Evolutionary conservation across 1,140 invertebrate species (phyloP).

Genomic region (Gonatopus flavifemur): DNA sequence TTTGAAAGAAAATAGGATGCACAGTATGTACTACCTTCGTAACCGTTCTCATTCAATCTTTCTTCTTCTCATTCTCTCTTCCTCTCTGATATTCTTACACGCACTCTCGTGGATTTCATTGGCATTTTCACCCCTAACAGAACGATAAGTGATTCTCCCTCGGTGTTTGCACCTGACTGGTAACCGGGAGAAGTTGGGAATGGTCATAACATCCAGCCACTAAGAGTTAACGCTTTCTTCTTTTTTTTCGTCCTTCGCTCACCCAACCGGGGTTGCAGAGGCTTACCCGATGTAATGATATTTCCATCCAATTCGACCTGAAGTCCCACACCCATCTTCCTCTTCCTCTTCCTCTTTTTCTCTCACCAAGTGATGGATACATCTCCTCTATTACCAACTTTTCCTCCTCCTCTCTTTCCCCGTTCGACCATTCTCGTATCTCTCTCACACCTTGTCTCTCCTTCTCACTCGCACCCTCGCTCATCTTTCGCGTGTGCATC

Average conservation of each 20-base stretch:
- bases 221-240: background rate
- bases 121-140: no score
- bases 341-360: conserved; percentile 11
- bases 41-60: no score
- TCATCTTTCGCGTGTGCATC: conserved; percentile 38
- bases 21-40: no score
- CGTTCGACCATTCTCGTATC: conserved; percentile 10
- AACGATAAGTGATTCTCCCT: no score
- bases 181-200: no score
- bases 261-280: conserved; percentile 20
- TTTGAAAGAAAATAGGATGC: no score
- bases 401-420: conserved; percentile 5
- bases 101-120: no score
- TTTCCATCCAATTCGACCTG: conserved; percentile 52
- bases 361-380: conserved; percentile 1
- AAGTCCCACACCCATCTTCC: conserved; percentile 27
- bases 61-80: no score
- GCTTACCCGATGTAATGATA: conserved; percentile 51
- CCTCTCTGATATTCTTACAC: no score
- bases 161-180: no score
- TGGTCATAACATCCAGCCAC: no score
- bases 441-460: no score
- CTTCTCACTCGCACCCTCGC: conserved; percentile 35
- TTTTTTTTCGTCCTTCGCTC: background rate
- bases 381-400: conserved; percentile 6